Conservation (phyloP, 2,888 invertebrate species). For the Fissipunctia ypsillon region DNA sequence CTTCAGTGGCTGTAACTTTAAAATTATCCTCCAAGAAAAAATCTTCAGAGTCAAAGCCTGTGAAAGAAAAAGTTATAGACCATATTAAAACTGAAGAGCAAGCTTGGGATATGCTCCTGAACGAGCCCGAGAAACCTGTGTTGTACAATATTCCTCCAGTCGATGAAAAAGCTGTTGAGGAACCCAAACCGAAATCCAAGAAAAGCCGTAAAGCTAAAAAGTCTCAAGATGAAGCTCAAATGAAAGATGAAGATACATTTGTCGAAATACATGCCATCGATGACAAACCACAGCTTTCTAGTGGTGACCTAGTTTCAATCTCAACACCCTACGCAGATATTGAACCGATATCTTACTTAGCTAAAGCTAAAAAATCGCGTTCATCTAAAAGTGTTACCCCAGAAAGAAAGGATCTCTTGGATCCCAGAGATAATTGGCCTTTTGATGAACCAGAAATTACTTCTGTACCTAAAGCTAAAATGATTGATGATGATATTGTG, state of each 20-base stretch:
- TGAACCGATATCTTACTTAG: constrained; percentile 75
- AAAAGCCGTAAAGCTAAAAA: constrained; percentile 81
- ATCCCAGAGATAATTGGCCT: constrained; percentile 64
- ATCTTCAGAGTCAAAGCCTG: constrained; percentile 55
- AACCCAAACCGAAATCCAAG: constrained; percentile 80
- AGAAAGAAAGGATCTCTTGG: constrained; percentile 70
- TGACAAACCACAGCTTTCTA: constrained; percentile 79
- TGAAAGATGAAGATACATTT: constrained; percentile 85
- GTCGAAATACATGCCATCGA: constrained; percentile 88
- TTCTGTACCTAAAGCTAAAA: constrained; percentile 58
- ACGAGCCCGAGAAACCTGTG: constrained; percentile 77
- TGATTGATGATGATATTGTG: constrained; percentile 52
- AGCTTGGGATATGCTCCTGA: constrained; percentile 86
- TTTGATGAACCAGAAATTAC: constrained; percentile 66
- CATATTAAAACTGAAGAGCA: constrained; percentile 84
- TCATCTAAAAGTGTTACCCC: constrained; percentile 78
- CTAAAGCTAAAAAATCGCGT: constrained; percentile 80
- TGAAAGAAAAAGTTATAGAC: constrained; percentile 61
- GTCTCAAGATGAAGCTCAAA: constrained; percentile 77
- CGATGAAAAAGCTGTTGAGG: constrained; percentile 72
- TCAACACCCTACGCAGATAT: constrained; percentile 82
- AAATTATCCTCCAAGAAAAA: constrained; percentile 66
- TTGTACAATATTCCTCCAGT: constrained; percentile 66
- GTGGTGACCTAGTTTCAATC: constrained; percentile 85
- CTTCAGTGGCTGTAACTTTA: constrained; percentile 53